A percentile compares a stretch with the other conserved stretches of the same genome.
phyloP scores from a whole-genome alignment of 2,888 invertebrate genomes.

The Scaptomyza reducta region DNA sequence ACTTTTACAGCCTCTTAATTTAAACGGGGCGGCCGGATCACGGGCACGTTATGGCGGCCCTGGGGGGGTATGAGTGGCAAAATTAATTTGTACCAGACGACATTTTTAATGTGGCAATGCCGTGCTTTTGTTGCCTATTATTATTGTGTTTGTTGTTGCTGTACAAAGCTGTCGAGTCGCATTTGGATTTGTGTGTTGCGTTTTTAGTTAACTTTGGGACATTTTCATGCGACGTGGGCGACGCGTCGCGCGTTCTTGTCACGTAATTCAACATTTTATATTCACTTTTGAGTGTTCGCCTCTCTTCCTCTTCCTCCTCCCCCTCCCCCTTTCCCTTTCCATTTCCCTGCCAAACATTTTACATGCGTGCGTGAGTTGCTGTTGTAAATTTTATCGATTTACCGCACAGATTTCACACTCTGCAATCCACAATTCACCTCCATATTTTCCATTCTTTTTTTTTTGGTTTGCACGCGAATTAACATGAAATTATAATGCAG shows the following conservation, averaged over 20 bases:
- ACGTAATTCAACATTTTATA: slow-evolving; percentile 78
- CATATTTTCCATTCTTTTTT: not conserved
- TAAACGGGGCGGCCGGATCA: slow-evolving; percentile 62
- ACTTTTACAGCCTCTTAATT: slow-evolving; percentile 80
- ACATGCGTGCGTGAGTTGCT: slow-evolving; percentile 36
- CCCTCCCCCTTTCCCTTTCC: not conserved
- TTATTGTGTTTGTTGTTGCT: slow-evolving; percentile 14
- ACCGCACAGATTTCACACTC: slow-evolving; percentile 41
- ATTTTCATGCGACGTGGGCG: slow-evolving; percentile 28
- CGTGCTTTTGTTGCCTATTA: slow-evolving; percentile 30
- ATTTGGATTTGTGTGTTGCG: slow-evolving; percentile 56
- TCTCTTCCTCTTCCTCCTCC: not conserved
- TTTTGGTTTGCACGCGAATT: slow-evolving; percentile 45
- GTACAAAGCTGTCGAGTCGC: slow-evolving; percentile 26
- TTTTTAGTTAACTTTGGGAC: slow-evolving; percentile 48
- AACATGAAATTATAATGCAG: slow-evolving; percentile 73
- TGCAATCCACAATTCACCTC: slow-evolving; percentile 5
- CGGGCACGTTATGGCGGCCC: slow-evolving; percentile 48
- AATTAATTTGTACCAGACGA: slow-evolving; percentile 80
- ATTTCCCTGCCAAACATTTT: too few species aligned
- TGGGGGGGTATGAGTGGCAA: slow-evolving; percentile 48
- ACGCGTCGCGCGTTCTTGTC: slow-evolving; percentile 55
- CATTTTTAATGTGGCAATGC: slow-evolving; percentile 71
- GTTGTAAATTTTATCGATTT: slow-evolving; percentile 70
- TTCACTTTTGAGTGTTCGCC: slow-evolving; percentile 55